These are phyloP conservation scores for Lepus europaeus DNA, from an alignment of 2,113 vertebrate genomes.

Conservation along the genomic window DNA sequence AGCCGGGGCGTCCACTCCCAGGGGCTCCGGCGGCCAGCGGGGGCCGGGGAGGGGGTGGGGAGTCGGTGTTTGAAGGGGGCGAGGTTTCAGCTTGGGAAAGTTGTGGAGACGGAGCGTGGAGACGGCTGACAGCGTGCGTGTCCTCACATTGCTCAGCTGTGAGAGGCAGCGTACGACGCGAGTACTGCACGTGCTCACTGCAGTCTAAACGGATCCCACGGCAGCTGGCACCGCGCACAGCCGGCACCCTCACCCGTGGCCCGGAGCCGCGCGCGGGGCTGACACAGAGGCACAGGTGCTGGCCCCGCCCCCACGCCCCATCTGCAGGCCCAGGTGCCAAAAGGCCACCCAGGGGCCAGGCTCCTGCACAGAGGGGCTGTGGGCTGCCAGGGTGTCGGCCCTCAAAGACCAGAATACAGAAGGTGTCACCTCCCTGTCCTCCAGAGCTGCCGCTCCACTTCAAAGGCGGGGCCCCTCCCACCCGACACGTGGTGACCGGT, in stretches of 20 bases:
- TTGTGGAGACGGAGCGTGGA: fast-evolving
- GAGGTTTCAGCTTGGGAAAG: background rate
- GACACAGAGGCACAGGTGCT: conserved; percentile 78
- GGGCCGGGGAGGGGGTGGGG: no score
- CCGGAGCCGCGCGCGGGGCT: background rate
- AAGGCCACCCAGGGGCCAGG: conserved; percentile 87
- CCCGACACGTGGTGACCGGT: background rate
- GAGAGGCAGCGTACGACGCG: no score
- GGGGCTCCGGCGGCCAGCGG: no score
- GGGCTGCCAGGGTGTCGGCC: conserved; percentile 84
- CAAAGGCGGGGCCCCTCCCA: conserved; percentile 81
- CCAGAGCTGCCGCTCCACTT: conserved; percentile 82
- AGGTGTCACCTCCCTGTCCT: conserved; percentile 81
- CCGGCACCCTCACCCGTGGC: fast-evolving
- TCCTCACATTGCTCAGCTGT: fast-evolving
- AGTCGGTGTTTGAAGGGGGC: background rate
- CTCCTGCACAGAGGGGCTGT: conserved; percentile 67
- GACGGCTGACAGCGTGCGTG: background rate
- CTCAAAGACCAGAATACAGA: conserved; percentile 84
- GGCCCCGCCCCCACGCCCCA: conserved; percentile 78
- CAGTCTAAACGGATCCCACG: background rate
- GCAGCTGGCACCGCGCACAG: background rate
- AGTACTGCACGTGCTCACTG: background rate
- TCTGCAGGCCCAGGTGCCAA: conserved; percentile 86
- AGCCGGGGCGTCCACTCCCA: no score